A percentile compares a stretch with the other conserved stretches of the same genome.
phyloP scores from a whole-genome alignment of 1,140 invertebrate species.

The Melitaea cinxia region DNA sequence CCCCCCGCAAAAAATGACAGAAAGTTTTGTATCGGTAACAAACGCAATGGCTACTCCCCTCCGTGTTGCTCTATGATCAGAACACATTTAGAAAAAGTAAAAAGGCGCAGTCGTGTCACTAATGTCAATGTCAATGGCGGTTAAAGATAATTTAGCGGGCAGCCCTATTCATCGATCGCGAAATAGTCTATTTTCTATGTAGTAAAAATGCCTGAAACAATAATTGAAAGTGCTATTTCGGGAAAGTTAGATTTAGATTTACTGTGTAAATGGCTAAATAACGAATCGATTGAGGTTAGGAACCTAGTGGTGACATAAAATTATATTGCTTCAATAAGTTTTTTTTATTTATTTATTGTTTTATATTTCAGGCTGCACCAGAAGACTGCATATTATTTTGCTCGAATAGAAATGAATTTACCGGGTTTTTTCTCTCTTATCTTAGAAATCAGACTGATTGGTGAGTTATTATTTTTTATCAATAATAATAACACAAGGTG shows the following conservation, averaged over 20 bases:
- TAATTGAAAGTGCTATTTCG: slow-evolving; percentile 67
- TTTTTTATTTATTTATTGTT: slow-evolving; percentile 36
- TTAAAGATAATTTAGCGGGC: slow-evolving; percentile 47
- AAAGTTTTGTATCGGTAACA: no score
- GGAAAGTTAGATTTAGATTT: slow-evolving; percentile 60
- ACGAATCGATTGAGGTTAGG: slow-evolving; percentile 66
- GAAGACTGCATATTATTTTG: slow-evolving; percentile 67
- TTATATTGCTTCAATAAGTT: slow-evolving; percentile 19
- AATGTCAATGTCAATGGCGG: slow-evolving; percentile 44
- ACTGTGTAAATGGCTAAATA: slow-evolving; percentile 65
- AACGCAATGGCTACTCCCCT: no score
- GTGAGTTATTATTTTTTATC: slow-evolving; percentile 39
- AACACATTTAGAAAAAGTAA: no score
- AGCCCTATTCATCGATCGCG: slow-evolving; percentile 43
- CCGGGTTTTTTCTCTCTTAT: slow-evolving; percentile 68
- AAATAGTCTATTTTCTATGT: slow-evolving; percentile 45
- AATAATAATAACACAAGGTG: no score
- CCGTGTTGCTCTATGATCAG: no score
- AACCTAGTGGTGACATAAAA: slow-evolving; percentile 47
- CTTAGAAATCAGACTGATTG: slow-evolving; percentile 67
- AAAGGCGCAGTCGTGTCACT: slow-evolving; percentile 6
- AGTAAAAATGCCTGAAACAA: slow-evolving; percentile 66
- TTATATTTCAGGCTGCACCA: slow-evolving; percentile 56
- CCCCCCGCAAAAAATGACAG: no score
- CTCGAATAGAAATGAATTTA: slow-evolving; percentile 68